phyloP scores from a whole-genome alignment of 1,140 invertebrate species.

The Megathymus violae region DNA sequence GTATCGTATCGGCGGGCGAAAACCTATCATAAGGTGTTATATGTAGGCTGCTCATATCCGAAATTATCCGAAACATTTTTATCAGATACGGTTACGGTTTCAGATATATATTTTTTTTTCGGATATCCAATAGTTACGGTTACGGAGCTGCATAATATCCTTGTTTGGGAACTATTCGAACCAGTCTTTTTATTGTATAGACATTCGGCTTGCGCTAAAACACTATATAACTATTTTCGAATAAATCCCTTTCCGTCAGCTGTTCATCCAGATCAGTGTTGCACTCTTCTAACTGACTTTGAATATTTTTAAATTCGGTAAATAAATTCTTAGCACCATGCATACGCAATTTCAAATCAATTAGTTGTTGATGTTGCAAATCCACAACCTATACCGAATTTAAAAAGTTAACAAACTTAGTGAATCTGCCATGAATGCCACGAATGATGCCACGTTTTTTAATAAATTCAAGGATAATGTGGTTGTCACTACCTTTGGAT shows the following conservation, averaged over 20 bases:
- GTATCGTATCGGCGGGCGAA: too few relatives aligned
- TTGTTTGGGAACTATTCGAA: background rate
- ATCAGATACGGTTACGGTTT: too few relatives aligned
- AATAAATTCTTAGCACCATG: slow-evolving; percentile 31
- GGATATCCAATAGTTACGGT: too few relatives aligned
- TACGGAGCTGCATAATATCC: too few relatives aligned
- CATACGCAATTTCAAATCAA: slow-evolving; percentile 25
- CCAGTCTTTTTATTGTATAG: background rate
- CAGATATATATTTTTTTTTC: too few relatives aligned
- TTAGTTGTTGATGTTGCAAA: slow-evolving; percentile 1
- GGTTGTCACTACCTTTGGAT: background rate
- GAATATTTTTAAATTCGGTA: slow-evolving; percentile 29
- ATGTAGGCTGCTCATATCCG: too few relatives aligned
- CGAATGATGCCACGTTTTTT: slow-evolving; percentile 11
- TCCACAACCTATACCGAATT: background rate
- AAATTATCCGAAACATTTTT: too few relatives aligned
- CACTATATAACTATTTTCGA: slow-evolving; percentile 32
- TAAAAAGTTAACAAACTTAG: slow-evolving; percentile 12
- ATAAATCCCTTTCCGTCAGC: slow-evolving; percentile 28
- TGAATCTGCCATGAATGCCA: slow-evolving; percentile 14
- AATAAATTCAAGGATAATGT: slow-evolving; percentile 1
- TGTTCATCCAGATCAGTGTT: slow-evolving; percentile 30
- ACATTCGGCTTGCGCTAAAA: slow-evolving; percentile 17
- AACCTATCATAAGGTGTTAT: too few relatives aligned
- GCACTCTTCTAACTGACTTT: slow-evolving; percentile 27